Conservation (phyloP, 53 echinoderm and acorn worm genomes). For the Pentamera pediparva region DNA sequence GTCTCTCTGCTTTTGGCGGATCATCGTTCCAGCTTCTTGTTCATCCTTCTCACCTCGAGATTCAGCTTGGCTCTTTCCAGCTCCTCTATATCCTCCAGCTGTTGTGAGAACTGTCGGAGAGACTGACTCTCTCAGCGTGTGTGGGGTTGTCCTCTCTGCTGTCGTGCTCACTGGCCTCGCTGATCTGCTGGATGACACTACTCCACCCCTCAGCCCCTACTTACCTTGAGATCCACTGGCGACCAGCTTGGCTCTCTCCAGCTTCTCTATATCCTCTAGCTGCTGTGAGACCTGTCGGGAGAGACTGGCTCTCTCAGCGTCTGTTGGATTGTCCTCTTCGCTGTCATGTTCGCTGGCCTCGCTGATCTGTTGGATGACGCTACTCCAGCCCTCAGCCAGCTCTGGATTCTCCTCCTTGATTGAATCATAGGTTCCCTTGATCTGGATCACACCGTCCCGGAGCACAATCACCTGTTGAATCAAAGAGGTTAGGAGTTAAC, state of each 20-base stretch:
- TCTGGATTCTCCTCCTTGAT: slow-evolving; percentile 43
- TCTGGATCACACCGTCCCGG: slow-evolving; percentile 45
- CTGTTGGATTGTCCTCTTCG: slow-evolving; percentile 26
- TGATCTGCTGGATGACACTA: slow-evolving; percentile 9
- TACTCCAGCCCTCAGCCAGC: slow-evolving; percentile 18
- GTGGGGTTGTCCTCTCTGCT: slow-evolving; percentile 32
- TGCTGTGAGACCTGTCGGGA: slow-evolving; percentile 3
- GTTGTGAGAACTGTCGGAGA: slow-evolving; percentile 1
- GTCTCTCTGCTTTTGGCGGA: not conserved
- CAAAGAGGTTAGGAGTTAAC: not conserved
- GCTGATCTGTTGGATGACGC: slow-evolving; percentile 17
- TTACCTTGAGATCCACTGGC: slow-evolving; percentile 1
- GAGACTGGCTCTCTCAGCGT: not conserved
- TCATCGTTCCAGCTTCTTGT: no score
- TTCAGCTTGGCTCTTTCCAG: slow-evolving; percentile 14
- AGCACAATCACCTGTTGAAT: slow-evolving; percentile 48
- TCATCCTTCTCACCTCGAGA: no score
- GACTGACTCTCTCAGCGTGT: not conserved
- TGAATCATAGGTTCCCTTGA: slow-evolving; percentile 50
- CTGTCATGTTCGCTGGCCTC: slow-evolving; percentile 30
- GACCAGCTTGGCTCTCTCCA: slow-evolving; percentile 13
- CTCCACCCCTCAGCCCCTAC: not conserved
- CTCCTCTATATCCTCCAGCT: slow-evolving; percentile 12
- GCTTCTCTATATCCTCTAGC: slow-evolving; percentile 10
- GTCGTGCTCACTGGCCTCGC: slow-evolving; percentile 22